These are phyloP conservation scores for Euplexia lucipara DNA, from an alignment of 2,888 invertebrate species.

Conservation along the genomic window DNA sequence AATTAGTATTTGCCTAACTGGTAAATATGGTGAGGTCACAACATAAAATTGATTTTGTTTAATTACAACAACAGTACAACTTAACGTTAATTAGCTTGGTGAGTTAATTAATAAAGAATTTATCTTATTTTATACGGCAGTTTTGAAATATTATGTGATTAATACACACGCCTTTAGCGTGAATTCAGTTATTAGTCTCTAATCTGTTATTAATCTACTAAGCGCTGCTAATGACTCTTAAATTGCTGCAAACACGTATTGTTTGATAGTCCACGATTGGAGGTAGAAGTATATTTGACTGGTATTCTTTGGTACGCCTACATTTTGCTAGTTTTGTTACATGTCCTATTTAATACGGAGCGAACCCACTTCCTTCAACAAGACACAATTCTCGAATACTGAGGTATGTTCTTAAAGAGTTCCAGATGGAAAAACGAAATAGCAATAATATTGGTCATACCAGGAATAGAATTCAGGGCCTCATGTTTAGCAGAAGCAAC, in stretches of 20 bases:
- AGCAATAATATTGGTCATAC: no score
- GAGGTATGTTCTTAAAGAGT: no score
- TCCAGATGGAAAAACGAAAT: no score
- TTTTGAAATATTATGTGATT: conserved; percentile 50
- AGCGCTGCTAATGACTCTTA: conserved; percentile 64
- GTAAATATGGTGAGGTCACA: conserved; percentile 14
- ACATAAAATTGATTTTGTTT: conserved; percentile 29
- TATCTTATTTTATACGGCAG: conserved; percentile 37
- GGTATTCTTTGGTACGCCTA: no score
- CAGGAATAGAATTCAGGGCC: no score
- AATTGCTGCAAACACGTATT: conserved; percentile 61
- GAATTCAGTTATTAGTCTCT: conserved; percentile 61
- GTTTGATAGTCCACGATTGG: conserved; percentile 42
- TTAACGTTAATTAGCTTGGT: conserved; percentile 33
- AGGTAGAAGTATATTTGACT: no score
- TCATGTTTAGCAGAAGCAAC: no score
- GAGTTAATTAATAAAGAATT: conserved; percentile 38
- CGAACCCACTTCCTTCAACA: no score
- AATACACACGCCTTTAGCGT: conserved; percentile 57
- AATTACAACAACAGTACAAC: conserved; percentile 38
- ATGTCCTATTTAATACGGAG: no score
- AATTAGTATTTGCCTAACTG: conserved; percentile 1
- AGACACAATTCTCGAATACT: no score
- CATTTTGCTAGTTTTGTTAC: no score
- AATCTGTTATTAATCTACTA: conserved; percentile 59